phyloP scores from a whole-genome alignment of 2,113 vertebrate species.

The Podiceps cristatus region DNA sequence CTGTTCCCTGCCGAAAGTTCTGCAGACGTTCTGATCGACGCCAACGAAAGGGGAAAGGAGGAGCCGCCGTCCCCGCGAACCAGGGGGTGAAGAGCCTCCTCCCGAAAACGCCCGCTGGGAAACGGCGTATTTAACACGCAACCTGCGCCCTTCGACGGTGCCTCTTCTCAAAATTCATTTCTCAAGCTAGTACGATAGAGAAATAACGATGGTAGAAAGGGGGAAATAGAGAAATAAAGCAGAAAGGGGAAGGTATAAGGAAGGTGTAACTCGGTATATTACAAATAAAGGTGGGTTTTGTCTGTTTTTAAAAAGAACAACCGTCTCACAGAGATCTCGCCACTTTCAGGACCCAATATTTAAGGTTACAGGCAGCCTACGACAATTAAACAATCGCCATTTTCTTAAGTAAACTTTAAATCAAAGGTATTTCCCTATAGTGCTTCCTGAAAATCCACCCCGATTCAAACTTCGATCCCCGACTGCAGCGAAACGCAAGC shows the following conservation, averaged over 20 bases:
- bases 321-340: not conserved
- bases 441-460: not conserved
- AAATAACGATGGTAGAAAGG: not conserved
- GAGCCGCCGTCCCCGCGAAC: accelerated
- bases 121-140: accelerated
- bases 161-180: not conserved
- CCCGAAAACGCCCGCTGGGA: not conserved
- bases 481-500: accelerated
- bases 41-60: accelerated
- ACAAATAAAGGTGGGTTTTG: not conserved
- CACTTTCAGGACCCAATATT: not conserved
- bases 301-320: not conserved
- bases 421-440: not conserved
- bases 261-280: not conserved
- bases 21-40: not conserved
- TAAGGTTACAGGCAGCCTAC: not conserved
- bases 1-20: not conserved
- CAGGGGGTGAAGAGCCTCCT: not conserved
- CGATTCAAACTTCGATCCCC: accelerated
- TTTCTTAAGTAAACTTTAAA: not conserved
- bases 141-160: accelerated
- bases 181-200: accelerated
- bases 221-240: not conserved
- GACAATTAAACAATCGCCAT: accelerated
- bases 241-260: not conserved